Base-by-base conservation (phyloP, 2,797 vertebrate genomes). In the Lepidocolaptes lacrymiger region DNA sequence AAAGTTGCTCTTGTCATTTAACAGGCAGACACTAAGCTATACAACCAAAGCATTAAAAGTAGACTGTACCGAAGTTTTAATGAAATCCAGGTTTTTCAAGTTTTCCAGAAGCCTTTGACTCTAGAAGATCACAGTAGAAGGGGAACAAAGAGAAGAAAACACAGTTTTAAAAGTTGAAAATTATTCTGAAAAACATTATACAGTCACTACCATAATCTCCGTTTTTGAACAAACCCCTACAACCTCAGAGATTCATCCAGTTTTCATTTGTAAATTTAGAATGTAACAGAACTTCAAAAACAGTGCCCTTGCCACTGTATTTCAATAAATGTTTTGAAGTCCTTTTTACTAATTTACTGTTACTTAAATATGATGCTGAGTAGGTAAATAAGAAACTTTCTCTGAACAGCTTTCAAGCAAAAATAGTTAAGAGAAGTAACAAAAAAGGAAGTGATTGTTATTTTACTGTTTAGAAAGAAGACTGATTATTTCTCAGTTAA, bases 21-120 rank as follows among this genome's bases (percentile, higher is more conserved):
- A 43, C 23, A 84, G 49, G 19, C 46, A 77, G 84, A 79, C 37
- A 59, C 32, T 36, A 84, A 91, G 58, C 34, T 32, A 66, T 28
- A 72, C 12, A 87, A 58, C 7, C 24, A 16, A 91, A 56, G 22
- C 15, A 85, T 37, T 54, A 84, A 77, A 89, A 37, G 12, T 6
- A 77, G 52, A 97, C 95, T 97, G 67, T 99, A 99, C 99, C 98
- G 98, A 98, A 72, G 98, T 99, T 98, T 98, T 99, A 96, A 99
- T 98, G 90, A 97, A 98, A 85, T 98, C 92, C 96, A 99, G 90
- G 91, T 98, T 98, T 96, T 99, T 99, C 64, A 99, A 95, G 96
- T 98, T 98, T 96, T 98, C 98, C 97, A 99, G 97, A 66, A 99
- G 97, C 24, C 98, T 98, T 41, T 99, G 99, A 96, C 99, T 99